A percentile compares a stretch with the other conserved stretches of the same genome.
These are phyloP conservation scores for Sepioteuthis lessoniana DNA, from an alignment of 2,888 invertebrate genomes.

Conservation along the genomic window DNA sequence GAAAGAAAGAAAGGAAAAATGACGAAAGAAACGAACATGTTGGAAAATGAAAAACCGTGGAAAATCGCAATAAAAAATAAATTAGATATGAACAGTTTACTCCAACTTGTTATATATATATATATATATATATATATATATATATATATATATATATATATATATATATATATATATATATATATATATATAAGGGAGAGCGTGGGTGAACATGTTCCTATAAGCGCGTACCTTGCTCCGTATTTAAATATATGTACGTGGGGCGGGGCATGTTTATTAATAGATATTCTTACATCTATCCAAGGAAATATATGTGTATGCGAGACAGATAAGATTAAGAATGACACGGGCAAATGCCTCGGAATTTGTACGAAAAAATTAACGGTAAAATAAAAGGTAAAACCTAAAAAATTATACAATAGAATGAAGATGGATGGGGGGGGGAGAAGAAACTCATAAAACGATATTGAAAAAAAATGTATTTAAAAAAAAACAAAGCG, in stretches of 20 bases:
- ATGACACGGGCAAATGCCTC: background rate
- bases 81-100: background rate
- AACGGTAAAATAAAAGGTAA: background rate
- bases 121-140: background rate
- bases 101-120: too few relatives aligned
- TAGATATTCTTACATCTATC: too few relatives aligned
- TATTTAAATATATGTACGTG: too few relatives aligned
- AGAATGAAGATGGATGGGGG: background rate
- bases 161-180: background rate
- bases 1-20: background rate
- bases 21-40: background rate
- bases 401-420: background rate
- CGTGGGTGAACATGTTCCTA: too few relatives aligned
- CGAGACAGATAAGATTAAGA: background rate
- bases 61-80: background rate
- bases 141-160: background rate
- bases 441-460: background rate
- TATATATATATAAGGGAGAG: too few relatives aligned
- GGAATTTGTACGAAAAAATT: background rate
- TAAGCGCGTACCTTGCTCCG: too few relatives aligned
- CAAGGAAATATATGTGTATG: too few relatives aligned
- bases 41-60: too few relatives aligned
- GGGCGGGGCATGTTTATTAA: too few relatives aligned
- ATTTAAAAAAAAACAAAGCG: too few relatives aligned
- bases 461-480: background rate